These are phyloP conservation scores for Cephalopachus bancanus DNA, from an alignment of 2,797 vertebrate species.

Conservation along the genomic window DNA sequence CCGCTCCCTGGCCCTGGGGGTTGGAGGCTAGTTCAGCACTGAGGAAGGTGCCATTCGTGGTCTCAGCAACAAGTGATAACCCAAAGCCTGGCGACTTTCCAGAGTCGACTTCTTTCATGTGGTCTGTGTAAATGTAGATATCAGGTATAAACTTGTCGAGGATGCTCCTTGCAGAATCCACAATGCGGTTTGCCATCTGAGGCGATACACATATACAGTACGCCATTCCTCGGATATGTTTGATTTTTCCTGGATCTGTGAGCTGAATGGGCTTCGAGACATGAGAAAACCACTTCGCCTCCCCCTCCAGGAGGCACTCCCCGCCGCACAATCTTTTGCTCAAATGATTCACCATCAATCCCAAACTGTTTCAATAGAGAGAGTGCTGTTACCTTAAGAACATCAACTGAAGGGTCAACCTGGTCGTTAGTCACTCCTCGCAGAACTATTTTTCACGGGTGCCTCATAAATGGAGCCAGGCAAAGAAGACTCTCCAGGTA, in stretches of 20 bases:
- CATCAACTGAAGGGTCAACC: conserved; percentile 95
- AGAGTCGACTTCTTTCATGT: conserved; percentile 96
- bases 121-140: conserved; percentile 98
- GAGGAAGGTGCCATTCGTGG: conserved; percentile 93
- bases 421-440: conserved; percentile 96
- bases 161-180: conserved; percentile 95
- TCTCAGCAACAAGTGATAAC: conserved; percentile 95
- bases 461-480: conserved; percentile 97
- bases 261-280: conserved; percentile 94
- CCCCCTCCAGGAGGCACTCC: conserved; percentile 98
- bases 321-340: conserved; percentile 95
- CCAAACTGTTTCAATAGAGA: conserved; percentile 97
- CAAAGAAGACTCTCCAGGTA: conserved; percentile 96
- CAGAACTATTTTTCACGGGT: conserved; percentile 92
- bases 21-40: conserved; percentile 96
- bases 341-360: conserved; percentile 94
- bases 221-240: conserved; percentile 97
- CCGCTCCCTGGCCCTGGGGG: conserved; percentile 94
- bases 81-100: conserved; percentile 99
- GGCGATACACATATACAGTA: conserved; percentile 96
- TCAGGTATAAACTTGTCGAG: conserved; percentile 97
- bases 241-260: conserved; percentile 97
- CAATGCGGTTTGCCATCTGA: conserved; percentile 97
- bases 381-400: conserved; percentile 94
- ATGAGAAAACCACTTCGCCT: conserved; percentile 95